Conservation (phyloP, 2,888 invertebrate genomes). For the Petrophora chlorosata region DNA sequence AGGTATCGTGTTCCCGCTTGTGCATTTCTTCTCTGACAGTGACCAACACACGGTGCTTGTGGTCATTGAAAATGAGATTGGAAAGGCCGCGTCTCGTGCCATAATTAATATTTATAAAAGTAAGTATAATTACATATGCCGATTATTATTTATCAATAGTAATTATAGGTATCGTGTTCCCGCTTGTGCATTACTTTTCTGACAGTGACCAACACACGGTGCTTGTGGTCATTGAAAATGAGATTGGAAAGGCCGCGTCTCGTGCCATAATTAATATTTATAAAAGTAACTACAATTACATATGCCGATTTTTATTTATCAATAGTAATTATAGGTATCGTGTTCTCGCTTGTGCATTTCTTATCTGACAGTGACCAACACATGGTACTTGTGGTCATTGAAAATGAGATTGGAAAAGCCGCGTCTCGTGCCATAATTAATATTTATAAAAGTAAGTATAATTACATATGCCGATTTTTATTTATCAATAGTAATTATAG, state of each 20-base stretch:
- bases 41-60: slow-evolving; percentile 90
- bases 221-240: slow-evolving; percentile 91
- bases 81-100: slow-evolving; percentile 86
- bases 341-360: too few species aligned
- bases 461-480: too few species aligned
- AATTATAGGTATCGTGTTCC: slow-evolving; percentile 84
- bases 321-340: too few species aligned
- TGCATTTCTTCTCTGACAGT: slow-evolving; percentile 88
- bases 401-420: too few species aligned
- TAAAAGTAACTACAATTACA: slow-evolving; percentile 86
- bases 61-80: slow-evolving; percentile 90
- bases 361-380: too few species aligned
- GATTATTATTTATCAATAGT: too few species aligned
- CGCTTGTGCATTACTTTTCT: slow-evolving; percentile 87
- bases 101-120: slow-evolving; percentile 94
- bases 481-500: too few species aligned
- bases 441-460: too few species aligned
- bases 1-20: slow-evolving; percentile 85
- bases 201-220: slow-evolving; percentile 89
- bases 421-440: too few species aligned
- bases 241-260: slow-evolving; percentile 87
- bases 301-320: too few species aligned
- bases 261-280: slow-evolving; percentile 92
- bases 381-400: too few species aligned
- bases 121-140: slow-evolving; percentile 67